phyloP scores from a whole-genome alignment of 2,797 vertebrate species.

The Leucoraja ocellata region DNA sequence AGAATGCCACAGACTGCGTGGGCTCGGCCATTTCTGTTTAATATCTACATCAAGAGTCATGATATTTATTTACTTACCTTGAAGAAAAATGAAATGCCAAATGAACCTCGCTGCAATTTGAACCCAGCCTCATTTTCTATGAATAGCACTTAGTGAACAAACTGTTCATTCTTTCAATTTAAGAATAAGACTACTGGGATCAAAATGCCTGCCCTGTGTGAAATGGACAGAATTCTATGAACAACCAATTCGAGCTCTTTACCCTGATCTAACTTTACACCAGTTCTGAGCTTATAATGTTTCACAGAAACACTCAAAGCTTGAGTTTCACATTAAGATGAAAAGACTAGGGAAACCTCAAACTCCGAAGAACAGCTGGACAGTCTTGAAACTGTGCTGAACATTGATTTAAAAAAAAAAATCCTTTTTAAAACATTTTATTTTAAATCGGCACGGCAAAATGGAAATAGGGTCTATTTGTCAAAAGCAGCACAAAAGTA shows the following conservation, averaged over 20 bases:
- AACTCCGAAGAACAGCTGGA: neutral
- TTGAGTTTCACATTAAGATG: neutral
- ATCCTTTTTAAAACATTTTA: neutral
- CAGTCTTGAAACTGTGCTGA: neutral
- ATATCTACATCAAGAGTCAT: neutral
- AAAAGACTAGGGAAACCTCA: neutral
- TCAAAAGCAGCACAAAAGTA: too few relatives aligned
- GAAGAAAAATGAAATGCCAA: neutral
- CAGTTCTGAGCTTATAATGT: neutral
- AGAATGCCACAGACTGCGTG: neutral
- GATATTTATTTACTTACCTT: neutral
- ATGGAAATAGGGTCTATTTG: too few relatives aligned
- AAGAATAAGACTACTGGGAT: neutral
- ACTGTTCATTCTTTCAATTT: neutral
- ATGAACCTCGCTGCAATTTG: neutral
- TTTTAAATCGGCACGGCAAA: neutral
- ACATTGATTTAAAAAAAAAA: neutral
- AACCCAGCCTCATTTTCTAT: neutral
- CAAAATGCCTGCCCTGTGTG: neutral
- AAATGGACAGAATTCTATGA: neutral
- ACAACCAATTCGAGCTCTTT: neutral
- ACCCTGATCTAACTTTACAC: neutral
- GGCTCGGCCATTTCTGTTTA: neutral
- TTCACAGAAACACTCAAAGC: neutral
- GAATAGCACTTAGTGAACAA: neutral